Conservation (phyloP, 2,797 vertebrate species). For the Oreortyx pictus region DNA sequence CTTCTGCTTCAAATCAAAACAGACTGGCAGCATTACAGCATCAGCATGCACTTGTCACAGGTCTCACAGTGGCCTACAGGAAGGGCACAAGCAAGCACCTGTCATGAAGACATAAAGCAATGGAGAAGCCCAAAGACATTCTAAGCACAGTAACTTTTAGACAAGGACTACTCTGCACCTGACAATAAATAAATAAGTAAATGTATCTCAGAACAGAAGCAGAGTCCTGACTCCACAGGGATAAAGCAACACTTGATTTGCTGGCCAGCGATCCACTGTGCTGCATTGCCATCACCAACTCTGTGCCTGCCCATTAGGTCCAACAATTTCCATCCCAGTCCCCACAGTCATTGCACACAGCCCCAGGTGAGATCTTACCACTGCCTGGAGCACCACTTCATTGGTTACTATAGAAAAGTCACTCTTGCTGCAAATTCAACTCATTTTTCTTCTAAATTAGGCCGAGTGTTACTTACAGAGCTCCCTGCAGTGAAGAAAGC, state of each 20-base stretch:
- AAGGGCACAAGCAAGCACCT: background rate
- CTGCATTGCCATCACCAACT: background rate
- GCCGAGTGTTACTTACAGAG: conserved; percentile 73
- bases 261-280: background rate
- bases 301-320: background rate
- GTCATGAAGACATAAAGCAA: background rate
- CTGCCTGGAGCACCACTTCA: conserved; percentile 43
- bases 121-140: background rate
- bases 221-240: background rate
- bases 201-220: too few relatives aligned
- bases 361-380: background rate
- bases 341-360: background rate
- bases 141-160: background rate
- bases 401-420: conserved; percentile 59
- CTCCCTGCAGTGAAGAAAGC: conserved; percentile 76
- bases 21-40: background rate
- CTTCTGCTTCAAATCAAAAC: background rate
- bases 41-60: background rate
- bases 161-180: background rate
- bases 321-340: background rate
- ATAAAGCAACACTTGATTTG: background rate
- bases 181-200: background rate
- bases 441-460: conserved; percentile 72
- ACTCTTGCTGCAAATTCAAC: conserved; percentile 70
- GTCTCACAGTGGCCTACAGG: background rate